phyloP scores from a whole-genome alignment of 2,113 vertebrate species.

The Melanerpes aurifrons region DNA sequence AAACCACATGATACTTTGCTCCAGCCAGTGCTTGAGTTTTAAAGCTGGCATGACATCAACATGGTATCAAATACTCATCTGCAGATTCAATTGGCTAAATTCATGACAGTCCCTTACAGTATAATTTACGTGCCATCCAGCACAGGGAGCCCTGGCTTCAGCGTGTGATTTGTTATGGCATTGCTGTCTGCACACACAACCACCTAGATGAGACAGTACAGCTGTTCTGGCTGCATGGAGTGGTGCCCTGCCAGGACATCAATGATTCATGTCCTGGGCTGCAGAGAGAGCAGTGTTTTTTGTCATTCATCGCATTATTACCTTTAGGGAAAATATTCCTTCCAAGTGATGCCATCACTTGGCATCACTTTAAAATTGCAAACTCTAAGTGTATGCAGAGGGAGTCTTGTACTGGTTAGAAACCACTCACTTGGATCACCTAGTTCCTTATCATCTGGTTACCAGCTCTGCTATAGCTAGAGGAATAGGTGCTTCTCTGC shows the following conservation, averaged over 20 bases:
- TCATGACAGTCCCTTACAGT: not conserved
- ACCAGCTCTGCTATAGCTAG: not conserved
- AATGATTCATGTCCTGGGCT: not conserved
- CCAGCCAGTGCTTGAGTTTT: too few relatives aligned
- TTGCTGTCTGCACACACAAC: not conserved
- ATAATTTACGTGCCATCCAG: not conserved
- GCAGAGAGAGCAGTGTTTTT: not conserved
- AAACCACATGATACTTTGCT: too few relatives aligned
- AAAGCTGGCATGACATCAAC: too few relatives aligned
- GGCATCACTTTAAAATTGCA: not conserved
- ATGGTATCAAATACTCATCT: too few relatives aligned
- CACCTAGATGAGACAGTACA: accelerated
- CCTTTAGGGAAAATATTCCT: not conserved
- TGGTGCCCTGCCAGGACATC: not conserved
- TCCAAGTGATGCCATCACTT: not conserved
- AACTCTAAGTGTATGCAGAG: not conserved
- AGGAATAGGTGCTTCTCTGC: not conserved
- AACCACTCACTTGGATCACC: not conserved
- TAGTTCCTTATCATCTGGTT: not conserved
- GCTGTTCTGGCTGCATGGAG: not conserved
- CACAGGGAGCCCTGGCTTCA: not conserved
- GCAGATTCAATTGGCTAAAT: too few relatives aligned
- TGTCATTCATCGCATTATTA: not conserved
- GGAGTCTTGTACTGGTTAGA: not conserved
- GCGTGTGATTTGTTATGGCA: not conserved